Conservation (phyloP, 1,140 invertebrate genomes). For the Pogonomyrmex californicus region DNA sequence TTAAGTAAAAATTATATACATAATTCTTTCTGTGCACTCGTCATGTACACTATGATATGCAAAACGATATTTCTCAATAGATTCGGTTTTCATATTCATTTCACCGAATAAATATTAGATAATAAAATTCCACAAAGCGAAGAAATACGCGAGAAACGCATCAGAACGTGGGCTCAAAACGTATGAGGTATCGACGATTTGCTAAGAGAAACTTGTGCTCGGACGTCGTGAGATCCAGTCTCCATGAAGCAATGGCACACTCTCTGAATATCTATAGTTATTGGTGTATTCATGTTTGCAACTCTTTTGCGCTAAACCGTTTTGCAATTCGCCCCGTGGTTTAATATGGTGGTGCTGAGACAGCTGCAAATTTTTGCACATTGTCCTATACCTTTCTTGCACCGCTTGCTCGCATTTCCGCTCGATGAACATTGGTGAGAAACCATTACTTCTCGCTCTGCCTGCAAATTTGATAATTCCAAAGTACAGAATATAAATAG, state of each 20-base stretch:
- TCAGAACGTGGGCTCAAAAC: slow-evolving; percentile 11
- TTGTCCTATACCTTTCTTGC: slow-evolving; percentile 19
- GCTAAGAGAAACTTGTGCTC: background rate
- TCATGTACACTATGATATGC: background rate
- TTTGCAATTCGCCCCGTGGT: background rate
- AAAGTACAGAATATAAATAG: slow-evolving; percentile 18
- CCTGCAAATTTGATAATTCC: slow-evolving; percentile 24
- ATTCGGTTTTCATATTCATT: background rate
- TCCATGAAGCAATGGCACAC: slow-evolving; percentile 54
- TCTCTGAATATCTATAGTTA: slow-evolving; percentile 54
- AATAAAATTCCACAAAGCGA: background rate
- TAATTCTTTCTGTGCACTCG: background rate
- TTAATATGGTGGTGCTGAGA: background rate
- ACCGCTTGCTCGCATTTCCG: background rate
- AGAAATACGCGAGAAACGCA: background rate
- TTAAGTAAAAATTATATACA: slow-evolving; percentile 32
- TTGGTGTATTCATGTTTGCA: slow-evolving; percentile 7
- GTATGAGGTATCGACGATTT: slow-evolving; percentile 26
- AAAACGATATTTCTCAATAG: background rate
- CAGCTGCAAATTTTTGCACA: background rate
- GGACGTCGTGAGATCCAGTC: background rate
- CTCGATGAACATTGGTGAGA: slow-evolving; percentile 4
- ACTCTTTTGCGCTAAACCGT: background rate
- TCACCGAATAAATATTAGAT: background rate
- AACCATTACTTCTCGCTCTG: background rate